A percentile compares a stretch with the other conserved stretches of the same genome.
These are phyloP conservation scores for Baronia brevicornis DNA, from an alignment of 2,888 invertebrate species.

Conservation along the genomic window DNA sequence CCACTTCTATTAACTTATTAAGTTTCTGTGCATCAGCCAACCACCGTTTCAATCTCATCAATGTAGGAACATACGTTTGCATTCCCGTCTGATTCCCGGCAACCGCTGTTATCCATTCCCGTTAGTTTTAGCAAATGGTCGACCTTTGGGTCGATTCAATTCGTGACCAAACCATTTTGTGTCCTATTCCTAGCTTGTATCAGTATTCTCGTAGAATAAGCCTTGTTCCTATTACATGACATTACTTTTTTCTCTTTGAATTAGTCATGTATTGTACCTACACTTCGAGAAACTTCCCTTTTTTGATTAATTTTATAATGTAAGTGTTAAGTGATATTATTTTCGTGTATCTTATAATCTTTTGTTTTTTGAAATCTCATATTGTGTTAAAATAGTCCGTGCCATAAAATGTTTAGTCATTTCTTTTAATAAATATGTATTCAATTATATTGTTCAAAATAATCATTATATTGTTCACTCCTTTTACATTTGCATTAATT, in stretches of 20 bases:
- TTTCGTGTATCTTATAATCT: constrained; percentile 15
- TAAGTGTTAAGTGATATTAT: constrained; percentile 12
- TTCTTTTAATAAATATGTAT: constrained; percentile 21
- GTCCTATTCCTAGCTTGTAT: constrained; percentile 58
- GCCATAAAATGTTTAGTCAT: constrained; percentile 38
- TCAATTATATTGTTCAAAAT: constrained; percentile 5
- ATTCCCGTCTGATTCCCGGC: constrained; percentile 34
- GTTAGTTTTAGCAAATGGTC: constrained; percentile 26
- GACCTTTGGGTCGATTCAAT: constrained; percentile 19
- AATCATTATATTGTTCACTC: neutral
- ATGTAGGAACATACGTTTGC: constrained; percentile 26
- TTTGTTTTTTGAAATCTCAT: constrained; percentile 10
- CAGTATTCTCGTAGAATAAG: constrained; percentile 67
- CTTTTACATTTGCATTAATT: too few species aligned
- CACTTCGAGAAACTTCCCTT: too few species aligned
- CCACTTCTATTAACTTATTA: too few species aligned
- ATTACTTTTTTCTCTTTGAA: constrained; percentile 14
- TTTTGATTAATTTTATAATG: constrained; percentile 1
- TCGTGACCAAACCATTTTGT: constrained; percentile 44
- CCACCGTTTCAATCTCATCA: too few species aligned
- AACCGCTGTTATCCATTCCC: constrained; percentile 28
- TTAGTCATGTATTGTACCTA: constrained; percentile 1
- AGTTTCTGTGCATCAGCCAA: too few species aligned
- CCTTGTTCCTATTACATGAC: constrained; percentile 55
- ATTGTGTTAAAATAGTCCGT: constrained; percentile 30